Percentiles rank a stretch among this genome's conserved stretches.
Conservation (phyloP, 1,140 invertebrate genomes). For the Macrosteles quadrilineatus region DNA sequence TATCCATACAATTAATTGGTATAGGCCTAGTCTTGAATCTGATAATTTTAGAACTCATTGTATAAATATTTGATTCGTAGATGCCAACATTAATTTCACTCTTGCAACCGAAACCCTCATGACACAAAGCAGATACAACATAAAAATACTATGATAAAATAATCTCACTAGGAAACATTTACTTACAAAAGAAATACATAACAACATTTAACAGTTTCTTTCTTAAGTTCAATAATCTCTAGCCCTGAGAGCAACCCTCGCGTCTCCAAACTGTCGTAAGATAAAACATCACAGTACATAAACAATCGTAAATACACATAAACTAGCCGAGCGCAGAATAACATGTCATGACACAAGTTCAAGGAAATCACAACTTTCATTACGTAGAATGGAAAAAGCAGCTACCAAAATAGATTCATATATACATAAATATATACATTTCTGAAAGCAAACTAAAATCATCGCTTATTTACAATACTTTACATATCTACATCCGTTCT, state of each 20-base stretch:
- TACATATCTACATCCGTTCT: neutral
- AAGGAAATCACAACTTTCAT: no score
- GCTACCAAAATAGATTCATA: conserved; percentile 13
- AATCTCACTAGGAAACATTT: conserved; percentile 1
- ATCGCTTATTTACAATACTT: neutral
- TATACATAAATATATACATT: neutral
- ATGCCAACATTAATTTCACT: neutral
- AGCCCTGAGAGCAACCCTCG: neutral
- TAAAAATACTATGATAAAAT: conserved; percentile 5
- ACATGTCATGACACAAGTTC: no score
- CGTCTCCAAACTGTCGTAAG: neutral
- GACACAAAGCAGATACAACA: neutral
- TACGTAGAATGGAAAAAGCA: neutral
- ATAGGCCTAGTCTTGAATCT: no score
- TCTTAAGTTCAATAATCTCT: neutral
- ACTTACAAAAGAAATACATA: no score
- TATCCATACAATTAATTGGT: no score
- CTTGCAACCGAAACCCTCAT: neutral
- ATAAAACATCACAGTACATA: conserved; percentile 9
- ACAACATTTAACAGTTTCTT: neutral
- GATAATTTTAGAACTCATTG: no score
- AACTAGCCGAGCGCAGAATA: neutral
- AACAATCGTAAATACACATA: neutral
- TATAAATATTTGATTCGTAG: no score
- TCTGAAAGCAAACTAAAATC: neutral